phyloP scores from a whole-genome alignment of 2,888 invertebrate genomes.

The Druceiella hillmani region DNA sequence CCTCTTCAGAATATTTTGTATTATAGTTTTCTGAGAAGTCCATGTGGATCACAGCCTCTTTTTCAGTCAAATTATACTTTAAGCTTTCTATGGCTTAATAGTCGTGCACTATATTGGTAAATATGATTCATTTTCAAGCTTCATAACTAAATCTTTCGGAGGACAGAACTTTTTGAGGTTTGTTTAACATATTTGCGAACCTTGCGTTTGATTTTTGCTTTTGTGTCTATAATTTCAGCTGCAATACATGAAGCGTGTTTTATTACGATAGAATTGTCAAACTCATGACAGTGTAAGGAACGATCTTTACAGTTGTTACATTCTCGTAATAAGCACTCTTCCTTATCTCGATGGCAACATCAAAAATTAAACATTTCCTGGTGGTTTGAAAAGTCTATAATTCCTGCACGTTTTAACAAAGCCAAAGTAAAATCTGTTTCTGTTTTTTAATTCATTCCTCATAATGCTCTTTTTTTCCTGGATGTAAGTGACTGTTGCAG shows the following conservation, averaged over 20 bases:
- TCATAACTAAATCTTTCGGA: no score
- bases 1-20: background rate
- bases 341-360: constrained; percentile 21
- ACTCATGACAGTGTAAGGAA: no score
- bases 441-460: no score
- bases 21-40: background rate
- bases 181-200: no score
- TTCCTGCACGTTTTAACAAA: constrained; percentile 19
- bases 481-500: constrained; percentile 8
- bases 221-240: no score
- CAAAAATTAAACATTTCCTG: constrained; percentile 16
- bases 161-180: no score
- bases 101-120: background rate
- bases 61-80: background rate
- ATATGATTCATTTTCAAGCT: no score
- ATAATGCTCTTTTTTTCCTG: constrained; percentile 12
- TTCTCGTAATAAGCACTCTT: no score
- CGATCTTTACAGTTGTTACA: no score
- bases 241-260: no score
- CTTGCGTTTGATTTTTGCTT: no score
- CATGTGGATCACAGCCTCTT: background rate
- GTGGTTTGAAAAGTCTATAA: constrained; percentile 18
- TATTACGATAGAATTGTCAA: no score
- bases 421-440: constrained; percentile 17
- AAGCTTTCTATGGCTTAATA: background rate